These are phyloP conservation scores for Poeciliopsis presidionis DNA, from an alignment of 2,797 vertebrate genomes.

Conservation along the genomic window DNA sequence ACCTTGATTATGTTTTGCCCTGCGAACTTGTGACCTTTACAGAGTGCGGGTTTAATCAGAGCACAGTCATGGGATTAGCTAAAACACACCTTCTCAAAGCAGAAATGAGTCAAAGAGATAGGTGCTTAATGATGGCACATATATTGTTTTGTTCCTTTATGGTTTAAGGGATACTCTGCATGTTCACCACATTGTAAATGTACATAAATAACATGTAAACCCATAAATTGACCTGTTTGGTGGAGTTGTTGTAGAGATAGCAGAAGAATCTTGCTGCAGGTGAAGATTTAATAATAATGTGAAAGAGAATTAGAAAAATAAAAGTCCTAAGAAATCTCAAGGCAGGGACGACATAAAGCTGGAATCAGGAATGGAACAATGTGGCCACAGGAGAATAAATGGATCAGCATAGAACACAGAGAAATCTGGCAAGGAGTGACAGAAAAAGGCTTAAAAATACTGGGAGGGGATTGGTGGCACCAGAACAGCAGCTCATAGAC, in stretches of 20 bases:
- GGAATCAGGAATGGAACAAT: background rate
- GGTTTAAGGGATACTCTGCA: background rate
- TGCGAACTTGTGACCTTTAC: constrained; percentile 9
- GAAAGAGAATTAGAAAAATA: background rate
- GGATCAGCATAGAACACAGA: background rate
- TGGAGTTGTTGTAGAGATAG: background rate
- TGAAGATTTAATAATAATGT: background rate
- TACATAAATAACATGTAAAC: background rate
- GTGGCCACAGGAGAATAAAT: background rate
- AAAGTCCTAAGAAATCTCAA: background rate
- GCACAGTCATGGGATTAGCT: constrained; percentile 9
- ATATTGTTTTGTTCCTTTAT: background rate
- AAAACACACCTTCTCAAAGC: constrained; percentile 25
- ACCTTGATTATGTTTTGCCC: constrained; percentile 52
- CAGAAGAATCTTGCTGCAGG: background rate
- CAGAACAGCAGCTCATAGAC: background rate
- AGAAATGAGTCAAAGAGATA: constrained; percentile 20
- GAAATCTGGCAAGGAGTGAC: background rate
- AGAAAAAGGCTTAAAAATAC: background rate
- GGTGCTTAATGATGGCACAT: constrained; percentile 8
- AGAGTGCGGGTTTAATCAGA: constrained; percentile 29
- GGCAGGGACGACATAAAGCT: background rate
- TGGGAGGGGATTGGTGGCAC: background rate
- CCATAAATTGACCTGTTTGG: background rate
- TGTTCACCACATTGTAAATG: background rate